Evolutionary conservation across 35 echinoderm and acorn worm genomes (phyloP).

Genomic region (Ophioderma brevispina): DNA sequence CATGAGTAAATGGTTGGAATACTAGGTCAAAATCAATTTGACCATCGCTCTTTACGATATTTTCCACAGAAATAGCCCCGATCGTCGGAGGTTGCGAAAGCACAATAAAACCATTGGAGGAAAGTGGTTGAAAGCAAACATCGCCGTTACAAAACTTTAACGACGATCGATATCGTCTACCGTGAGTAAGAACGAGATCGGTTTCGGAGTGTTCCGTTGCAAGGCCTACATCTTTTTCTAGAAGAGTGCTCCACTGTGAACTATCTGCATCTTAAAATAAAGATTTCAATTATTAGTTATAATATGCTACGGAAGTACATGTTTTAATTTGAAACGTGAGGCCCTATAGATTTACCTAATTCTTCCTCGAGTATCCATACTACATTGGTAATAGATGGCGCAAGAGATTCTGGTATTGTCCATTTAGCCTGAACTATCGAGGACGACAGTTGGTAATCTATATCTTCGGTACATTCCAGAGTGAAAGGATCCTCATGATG

Average conservation of each 20-base stretch:
- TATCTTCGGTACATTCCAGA: background rate
- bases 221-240: slow-evolving; percentile 7
- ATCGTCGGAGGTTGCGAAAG: background rate
- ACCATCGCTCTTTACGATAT: background rate
- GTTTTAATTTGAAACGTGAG: background rate
- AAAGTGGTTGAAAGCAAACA: background rate
- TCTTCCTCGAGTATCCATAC: background rate
- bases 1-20: background rate
- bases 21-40: background rate
- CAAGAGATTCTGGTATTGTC: background rate
- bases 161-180: background rate
- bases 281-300: too few species aligned
- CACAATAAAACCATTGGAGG: slow-evolving; percentile 1
- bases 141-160: background rate
- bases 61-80: background rate
- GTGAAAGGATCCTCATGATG: background rate
- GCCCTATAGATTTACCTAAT: background rate
- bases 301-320: too few species aligned
- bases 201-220: background rate
- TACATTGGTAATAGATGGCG: background rate
- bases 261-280: too few species aligned
- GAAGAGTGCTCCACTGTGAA: background rate
- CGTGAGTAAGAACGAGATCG: background rate
- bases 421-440: background rate
- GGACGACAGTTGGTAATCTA: background rate